Base-by-base conservation (phyloP, 2,888 invertebrate species). In the Chorisops tibialis region DNA sequence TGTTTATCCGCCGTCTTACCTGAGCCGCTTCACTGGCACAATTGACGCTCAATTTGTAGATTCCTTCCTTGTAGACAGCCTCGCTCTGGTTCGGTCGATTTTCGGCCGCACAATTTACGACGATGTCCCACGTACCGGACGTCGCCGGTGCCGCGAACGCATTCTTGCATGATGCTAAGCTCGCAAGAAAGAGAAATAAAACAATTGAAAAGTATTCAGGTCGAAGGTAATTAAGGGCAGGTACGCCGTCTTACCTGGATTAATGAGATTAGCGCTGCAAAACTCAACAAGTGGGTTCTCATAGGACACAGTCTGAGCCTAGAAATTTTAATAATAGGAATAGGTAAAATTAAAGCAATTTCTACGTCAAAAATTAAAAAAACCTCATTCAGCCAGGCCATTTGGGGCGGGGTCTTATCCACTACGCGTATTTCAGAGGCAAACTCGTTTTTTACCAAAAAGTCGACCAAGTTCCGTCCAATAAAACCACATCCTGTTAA, bases 361-460 rank as follows among this genome's bases (percentile, higher is more conserved):
- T n/a, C n/a, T n/a, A n/a, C n/a, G n/a, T n/a, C n/a, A n/a, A n/a
- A n/a, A n/a, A n/a, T n/a, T n/a, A n/a, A n/a, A n/a, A n/a, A n/a
- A n/a, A n/a, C n/a, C n/a, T n/a, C n/a, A 77, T 91, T 93, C 37
- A 96, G 80, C 88, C 94, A 96, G 2, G 94, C 95, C 71, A 93
- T 88, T 78, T 92, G 91, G 1, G 95, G 95, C 52, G 94, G 94
- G 30, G 94, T 93, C 80, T 96, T 96, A 80, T 96, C 96, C 62
- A 92, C 91, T 50, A 93, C 86, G 68, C 90, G 85, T 66, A 95
- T 81, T 70, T 82, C 83, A 71, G 86, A 86, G 65, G 87, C 88
- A 70, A 92, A 78, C 71, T 90, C 85, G 78, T 92, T 88, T 66
- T 83, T 82, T 68, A 95, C 81, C 73, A 95, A 81, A 79, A 89